phyloP scores from a whole-genome alignment of 64 coral and sea anemone species.

The Montipora capricornis region DNA sequence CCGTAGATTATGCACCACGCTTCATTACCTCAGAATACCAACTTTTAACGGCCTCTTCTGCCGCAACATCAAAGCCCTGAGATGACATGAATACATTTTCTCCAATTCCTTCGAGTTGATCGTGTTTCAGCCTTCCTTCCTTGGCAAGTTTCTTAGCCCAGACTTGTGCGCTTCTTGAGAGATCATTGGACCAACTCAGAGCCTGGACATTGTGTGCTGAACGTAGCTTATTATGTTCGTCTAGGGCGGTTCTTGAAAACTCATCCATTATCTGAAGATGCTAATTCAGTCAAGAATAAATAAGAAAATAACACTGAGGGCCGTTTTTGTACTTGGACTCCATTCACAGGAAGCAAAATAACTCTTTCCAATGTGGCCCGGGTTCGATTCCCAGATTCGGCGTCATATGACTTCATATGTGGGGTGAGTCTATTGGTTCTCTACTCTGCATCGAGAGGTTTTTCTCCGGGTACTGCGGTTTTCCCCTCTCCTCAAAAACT shows the following conservation, averaged over 20 bases:
- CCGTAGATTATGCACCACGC: not conserved
- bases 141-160: constrained; percentile 85
- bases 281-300: no score
- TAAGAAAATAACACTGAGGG: no score
- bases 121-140: constrained; percentile 64
- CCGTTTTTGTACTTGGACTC: no score
- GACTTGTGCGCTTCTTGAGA: constrained; percentile 68
- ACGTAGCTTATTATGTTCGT: constrained; percentile 69
- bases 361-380: no score
- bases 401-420: no score
- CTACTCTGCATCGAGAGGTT: no score
- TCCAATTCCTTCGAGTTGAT: constrained; percentile 40
- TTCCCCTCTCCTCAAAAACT: no score
- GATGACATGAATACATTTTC: constrained; percentile 80
- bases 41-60: constrained; percentile 58
- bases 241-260: constrained; percentile 69
- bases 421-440: no score
- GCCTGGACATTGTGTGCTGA: constrained; percentile 58
- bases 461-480: no score
- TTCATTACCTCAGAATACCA: constrained; percentile 90
- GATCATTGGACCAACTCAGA: constrained; percentile 67
- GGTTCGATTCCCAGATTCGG: no score
- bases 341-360: no score
- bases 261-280: constrained; percentile 21
- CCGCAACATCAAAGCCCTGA: constrained; percentile 70